phyloP scores from a whole-genome alignment of 2,113 vertebrate genomes.

The Catharus minimus region DNA sequence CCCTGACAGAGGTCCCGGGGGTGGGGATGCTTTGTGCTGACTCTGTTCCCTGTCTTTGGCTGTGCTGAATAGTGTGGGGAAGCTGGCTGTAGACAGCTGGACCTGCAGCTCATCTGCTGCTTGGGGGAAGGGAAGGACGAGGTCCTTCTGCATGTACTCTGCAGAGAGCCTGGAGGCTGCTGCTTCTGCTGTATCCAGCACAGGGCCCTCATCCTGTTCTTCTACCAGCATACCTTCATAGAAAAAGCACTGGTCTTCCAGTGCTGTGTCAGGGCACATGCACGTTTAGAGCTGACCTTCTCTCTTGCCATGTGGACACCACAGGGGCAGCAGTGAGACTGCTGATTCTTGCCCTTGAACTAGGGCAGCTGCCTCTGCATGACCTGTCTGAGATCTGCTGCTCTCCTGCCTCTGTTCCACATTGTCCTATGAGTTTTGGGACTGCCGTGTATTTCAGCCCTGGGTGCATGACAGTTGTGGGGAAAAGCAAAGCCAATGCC shows the following conservation, averaged over 20 bases:
- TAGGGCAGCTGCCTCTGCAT: background rate
- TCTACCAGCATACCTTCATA: background rate
- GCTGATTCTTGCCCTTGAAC: background rate
- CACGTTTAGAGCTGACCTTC: background rate
- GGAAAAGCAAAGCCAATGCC: background rate
- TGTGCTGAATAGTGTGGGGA: background rate
- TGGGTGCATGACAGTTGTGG: accelerated
- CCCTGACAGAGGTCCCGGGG: background rate
- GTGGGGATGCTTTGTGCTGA: background rate
- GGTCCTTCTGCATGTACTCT: background rate
- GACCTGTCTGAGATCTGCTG: background rate
- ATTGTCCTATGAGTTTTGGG: background rate
- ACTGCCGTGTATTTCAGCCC: background rate
- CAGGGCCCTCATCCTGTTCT: background rate
- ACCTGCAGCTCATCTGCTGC: background rate
- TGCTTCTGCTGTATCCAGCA: background rate
- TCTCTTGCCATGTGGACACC: background rate
- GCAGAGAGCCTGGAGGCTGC: background rate
- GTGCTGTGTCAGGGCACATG: background rate
- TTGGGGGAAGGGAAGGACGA: slow-evolving; percentile 9
- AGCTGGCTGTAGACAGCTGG: background rate
- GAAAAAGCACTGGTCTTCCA: background rate
- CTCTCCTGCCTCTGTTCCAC: background rate
- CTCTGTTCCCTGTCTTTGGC: background rate
- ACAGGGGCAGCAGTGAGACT: background rate